These are phyloP conservation scores for Tinea semifulvella DNA, from an alignment of 2,888 invertebrate species.

Conservation along the genomic window DNA sequence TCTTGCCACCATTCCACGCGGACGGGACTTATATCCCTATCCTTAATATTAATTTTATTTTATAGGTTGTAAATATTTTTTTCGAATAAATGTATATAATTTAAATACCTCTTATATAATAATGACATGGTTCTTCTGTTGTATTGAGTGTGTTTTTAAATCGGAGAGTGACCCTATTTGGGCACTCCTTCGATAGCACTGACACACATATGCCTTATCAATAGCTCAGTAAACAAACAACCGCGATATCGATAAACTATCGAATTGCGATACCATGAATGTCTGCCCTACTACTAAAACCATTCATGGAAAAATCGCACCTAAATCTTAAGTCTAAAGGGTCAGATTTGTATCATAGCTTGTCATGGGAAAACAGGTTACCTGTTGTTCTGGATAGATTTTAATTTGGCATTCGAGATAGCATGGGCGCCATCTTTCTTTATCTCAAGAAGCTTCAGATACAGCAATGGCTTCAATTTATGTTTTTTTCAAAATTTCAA, in stretches of 20 bases:
- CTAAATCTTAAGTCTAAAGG: neutral
- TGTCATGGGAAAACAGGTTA: slow-evolving; percentile 6
- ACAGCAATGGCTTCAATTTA: too few relatives aligned
- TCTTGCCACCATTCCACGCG: too few relatives aligned
- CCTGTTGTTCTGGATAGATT: slow-evolving; percentile 6
- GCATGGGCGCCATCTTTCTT: slow-evolving; percentile 1
- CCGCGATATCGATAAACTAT: slow-evolving; percentile 21
- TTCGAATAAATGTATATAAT: too few relatives aligned
- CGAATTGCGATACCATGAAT: slow-evolving; percentile 2
- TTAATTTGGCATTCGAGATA: slow-evolving; percentile 2
- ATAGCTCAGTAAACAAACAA: slow-evolving; percentile 28
- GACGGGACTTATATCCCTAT: too few relatives aligned
- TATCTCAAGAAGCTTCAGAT: too few relatives aligned
- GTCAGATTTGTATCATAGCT: neutral
- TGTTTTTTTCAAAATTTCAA: too few relatives aligned
- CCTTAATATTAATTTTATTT: too few relatives aligned
- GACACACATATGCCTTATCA: slow-evolving; percentile 38
- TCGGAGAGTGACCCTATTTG: slow-evolving; percentile 29
- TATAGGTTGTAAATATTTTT: too few relatives aligned
- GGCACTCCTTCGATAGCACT: slow-evolving; percentile 41
- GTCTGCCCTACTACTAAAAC: slow-evolving; percentile 6
- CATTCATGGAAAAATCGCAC: neutral
- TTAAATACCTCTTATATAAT: too few relatives aligned
- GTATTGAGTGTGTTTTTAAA: neutral
- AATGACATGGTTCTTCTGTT: too few relatives aligned